These are phyloP conservation scores for Trachemys scripta DNA, from an alignment of 2,113 vertebrate species.

Conservation along the genomic window DNA sequence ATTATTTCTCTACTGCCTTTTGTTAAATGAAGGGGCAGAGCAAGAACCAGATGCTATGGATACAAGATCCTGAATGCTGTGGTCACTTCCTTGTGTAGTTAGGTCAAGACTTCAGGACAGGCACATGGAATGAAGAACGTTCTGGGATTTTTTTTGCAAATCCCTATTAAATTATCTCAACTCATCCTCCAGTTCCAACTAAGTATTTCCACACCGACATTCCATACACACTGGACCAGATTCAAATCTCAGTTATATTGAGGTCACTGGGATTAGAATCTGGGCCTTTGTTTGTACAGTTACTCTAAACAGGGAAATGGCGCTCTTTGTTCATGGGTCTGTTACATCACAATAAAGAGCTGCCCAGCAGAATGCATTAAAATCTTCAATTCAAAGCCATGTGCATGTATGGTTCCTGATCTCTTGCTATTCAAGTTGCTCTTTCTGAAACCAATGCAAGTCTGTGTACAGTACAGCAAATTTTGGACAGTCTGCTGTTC, in stretches of 20 bases:
- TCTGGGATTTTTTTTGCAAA: neutral
- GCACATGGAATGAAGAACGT: neutral
- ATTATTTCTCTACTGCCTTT: constrained; percentile 67
- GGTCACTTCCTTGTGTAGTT: neutral
- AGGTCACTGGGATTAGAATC: neutral
- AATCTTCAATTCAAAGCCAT: neutral
- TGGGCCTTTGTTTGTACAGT: neutral
- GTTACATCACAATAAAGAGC: neutral
- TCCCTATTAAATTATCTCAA: neutral
- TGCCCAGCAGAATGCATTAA: neutral
- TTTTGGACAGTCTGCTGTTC: neutral
- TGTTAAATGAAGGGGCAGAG: constrained; percentile 52
- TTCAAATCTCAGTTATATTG: neutral
- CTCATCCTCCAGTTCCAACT: neutral
- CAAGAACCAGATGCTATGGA: neutral
- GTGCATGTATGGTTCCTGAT: rapidly evolving
- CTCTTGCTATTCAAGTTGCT: neutral
- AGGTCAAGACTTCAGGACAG: neutral
- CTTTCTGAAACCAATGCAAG: neutral
- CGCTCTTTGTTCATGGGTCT: neutral
- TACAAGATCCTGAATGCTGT: neutral
- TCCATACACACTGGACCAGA: rapidly evolving
- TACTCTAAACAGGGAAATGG: neutral
- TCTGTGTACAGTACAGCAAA: neutral
- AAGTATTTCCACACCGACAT: neutral